These are phyloP conservation scores for Colius striatus DNA, from an alignment of 2,113 vertebrate genomes.

Conservation along the genomic window DNA sequence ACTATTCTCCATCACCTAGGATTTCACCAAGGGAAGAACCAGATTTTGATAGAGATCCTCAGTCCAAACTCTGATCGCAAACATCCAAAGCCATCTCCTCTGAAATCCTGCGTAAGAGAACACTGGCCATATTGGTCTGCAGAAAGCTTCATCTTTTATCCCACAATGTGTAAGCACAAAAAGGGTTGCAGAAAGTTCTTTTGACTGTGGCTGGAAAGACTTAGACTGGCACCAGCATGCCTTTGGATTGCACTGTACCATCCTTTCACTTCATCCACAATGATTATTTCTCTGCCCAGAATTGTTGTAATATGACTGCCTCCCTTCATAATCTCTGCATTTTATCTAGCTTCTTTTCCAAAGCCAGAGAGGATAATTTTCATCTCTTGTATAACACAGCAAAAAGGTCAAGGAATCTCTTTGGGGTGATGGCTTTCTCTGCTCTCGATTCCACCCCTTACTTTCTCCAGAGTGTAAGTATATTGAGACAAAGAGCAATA, in stretches of 20 bases:
- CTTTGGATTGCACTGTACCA: conserved; percentile 2
- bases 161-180: not conserved
- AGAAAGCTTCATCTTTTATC: not conserved
- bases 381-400: not conserved
- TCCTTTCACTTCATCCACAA: conserved; percentile 3
- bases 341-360: conserved; percentile 34
- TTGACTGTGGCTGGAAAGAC: conserved; percentile 15
- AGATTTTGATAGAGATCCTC: not conserved
- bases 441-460: accelerated
- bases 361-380: not conserved
- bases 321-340: conserved; percentile 23
- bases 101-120: not conserved
- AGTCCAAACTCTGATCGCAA: not conserved
- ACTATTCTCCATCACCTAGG: not conserved
- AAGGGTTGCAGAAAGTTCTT: not conserved
- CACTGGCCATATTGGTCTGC: not conserved
- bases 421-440: not conserved
- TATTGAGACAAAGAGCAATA: not conserved
- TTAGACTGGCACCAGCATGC: not conserved
- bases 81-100: not conserved
- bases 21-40: not conserved
- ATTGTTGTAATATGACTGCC: conserved; percentile 32
- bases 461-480: not conserved
- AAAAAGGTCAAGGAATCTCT: not conserved
- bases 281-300: not conserved